Conservation (phyloP, 2,888 invertebrate genomes). For the Limnephilus lunatus region DNA sequence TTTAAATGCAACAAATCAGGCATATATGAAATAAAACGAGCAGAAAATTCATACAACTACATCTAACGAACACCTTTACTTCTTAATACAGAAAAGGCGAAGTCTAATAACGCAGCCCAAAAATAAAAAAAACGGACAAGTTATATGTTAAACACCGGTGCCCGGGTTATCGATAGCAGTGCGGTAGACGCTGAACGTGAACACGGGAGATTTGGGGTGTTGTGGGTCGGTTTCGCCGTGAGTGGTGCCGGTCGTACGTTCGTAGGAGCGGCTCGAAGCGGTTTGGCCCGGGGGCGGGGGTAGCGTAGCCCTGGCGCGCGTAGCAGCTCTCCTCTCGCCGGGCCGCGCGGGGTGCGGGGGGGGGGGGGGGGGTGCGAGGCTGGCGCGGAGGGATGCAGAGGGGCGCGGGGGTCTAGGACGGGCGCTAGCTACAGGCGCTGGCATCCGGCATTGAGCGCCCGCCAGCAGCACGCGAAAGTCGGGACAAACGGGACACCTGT, state of each 20-base stretch:
- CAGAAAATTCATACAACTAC: too few species aligned
- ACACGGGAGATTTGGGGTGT: background rate
- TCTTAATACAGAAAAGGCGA: too few species aligned
- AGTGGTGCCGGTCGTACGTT: background rate
- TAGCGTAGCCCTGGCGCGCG: background rate
- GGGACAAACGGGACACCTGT: constrained; percentile 5
- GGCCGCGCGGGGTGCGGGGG: background rate
- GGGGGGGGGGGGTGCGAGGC: background rate
- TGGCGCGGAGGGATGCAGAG: background rate
- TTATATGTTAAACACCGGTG: too few species aligned
- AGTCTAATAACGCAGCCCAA: too few species aligned
- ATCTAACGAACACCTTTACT: too few species aligned
- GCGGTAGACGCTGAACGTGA: background rate
- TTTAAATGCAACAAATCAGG: too few species aligned
- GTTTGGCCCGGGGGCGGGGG: background rate
- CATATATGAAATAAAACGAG: too few species aligned
- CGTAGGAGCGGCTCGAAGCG: background rate
- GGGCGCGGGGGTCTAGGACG: constrained; percentile 2
- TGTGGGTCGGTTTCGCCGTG: background rate
- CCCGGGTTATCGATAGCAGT: background rate
- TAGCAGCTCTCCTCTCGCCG: background rate
- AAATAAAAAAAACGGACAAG: too few species aligned
- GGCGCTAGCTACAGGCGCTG: background rate
- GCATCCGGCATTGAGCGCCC: constrained; percentile 47
- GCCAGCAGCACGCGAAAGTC: background rate